phyloP scores from a whole-genome alignment of 2,797 vertebrate species.

The Limnodromus scolopaceus region DNA sequence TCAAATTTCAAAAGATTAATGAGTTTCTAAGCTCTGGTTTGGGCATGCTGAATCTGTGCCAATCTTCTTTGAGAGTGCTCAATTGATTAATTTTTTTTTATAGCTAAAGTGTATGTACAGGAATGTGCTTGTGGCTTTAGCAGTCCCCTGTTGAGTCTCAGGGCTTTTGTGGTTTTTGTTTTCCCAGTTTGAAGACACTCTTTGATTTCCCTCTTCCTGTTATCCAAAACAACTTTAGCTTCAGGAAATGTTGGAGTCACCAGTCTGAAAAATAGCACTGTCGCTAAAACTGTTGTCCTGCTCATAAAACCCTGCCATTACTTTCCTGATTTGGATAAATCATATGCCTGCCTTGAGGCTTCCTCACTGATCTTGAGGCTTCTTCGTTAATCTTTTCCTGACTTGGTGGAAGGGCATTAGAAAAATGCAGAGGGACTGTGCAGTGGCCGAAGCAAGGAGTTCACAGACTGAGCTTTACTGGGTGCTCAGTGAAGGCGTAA shows the following conservation, averaged over 20 bases:
- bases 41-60: background rate
- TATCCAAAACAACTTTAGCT: background rate
- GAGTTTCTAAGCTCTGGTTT: background rate
- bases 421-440: background rate
- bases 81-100: background rate
- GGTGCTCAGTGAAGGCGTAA: background rate
- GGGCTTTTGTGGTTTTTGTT: background rate
- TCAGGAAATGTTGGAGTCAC: background rate
- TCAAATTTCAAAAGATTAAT: background rate
- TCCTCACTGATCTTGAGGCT: background rate
- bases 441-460: background rate
- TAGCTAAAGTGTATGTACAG: background rate
- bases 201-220: background rate
- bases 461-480: background rate
- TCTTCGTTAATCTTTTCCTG: background rate
- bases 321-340: background rate
- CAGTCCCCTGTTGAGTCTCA: background rate
- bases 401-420: background rate
- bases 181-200: background rate
- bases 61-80: background rate
- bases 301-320: background rate
- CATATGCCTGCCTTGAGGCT: background rate
- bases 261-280: fast-evolving
- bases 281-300: background rate
- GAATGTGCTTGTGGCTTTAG: background rate